Percentiles rank a stretch among this genome's conserved stretches.
Conservation (phyloP, 2,797 vertebrate species). For the Periparus ater region DNA sequence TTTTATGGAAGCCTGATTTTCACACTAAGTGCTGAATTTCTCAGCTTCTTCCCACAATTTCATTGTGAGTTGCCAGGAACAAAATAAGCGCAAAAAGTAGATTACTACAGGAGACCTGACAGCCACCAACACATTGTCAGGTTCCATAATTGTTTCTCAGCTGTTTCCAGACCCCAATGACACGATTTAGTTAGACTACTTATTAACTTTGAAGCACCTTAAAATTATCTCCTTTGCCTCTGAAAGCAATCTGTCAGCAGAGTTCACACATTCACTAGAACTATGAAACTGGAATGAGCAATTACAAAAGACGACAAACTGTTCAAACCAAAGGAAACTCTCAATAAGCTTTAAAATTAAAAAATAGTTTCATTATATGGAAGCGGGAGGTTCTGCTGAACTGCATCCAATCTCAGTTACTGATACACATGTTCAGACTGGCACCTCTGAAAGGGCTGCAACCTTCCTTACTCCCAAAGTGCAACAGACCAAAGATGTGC, state of each 20-base stretch:
- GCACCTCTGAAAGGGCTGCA: not conserved
- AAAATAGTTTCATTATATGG: not conserved
- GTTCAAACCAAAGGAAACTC: not conserved
- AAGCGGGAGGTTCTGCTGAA: not conserved
- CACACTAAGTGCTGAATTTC: not conserved
- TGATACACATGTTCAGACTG: not conserved
- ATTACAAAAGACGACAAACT: not conserved
- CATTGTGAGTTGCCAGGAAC: not conserved
- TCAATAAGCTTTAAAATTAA: not conserved
- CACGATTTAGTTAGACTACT: not conserved
- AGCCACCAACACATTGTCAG: not conserved
- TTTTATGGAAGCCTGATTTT: not conserved
- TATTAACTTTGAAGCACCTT: slow-evolving; percentile 18
- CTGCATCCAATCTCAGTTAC: not conserved
- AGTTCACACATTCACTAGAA: not conserved
- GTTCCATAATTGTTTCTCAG: not conserved
- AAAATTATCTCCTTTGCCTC: slow-evolving; percentile 14
- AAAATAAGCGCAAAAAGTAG: not conserved
- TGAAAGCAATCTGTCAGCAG: slow-evolving; percentile 8
- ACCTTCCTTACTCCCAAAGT: not conserved
- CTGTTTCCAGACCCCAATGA: not conserved
- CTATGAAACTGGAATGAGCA: not conserved
- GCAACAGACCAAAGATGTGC: not conserved
- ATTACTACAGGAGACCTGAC: slow-evolving; percentile 4
- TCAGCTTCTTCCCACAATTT: slow-evolving; percentile 32